A percentile compares a stretch with the other conserved stretches of the same genome.
Evolutionary conservation across 2,888 invertebrate species (phyloP).

Genomic region (Napeogenes inachia): DNA sequence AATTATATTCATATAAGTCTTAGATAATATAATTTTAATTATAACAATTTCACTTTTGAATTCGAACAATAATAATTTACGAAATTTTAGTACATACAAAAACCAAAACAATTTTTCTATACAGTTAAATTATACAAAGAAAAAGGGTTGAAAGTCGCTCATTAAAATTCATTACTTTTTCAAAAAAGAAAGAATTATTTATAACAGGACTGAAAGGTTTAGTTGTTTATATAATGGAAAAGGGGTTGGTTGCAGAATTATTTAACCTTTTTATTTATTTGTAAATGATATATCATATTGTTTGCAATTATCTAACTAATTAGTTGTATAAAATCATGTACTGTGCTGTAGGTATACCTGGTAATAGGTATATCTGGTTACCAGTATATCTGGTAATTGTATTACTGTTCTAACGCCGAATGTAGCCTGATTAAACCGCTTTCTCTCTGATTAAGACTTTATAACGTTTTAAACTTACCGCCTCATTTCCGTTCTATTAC

Average conservation of each 20-base stretch:
- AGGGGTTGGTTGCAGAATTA: background rate
- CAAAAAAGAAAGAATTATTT: slow-evolving; percentile 19
- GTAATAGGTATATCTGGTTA: slow-evolving; percentile 33
- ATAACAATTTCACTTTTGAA: no score
- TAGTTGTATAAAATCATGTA: background rate
- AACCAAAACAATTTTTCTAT: background rate
- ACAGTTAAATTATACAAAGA: slow-evolving; percentile 11
- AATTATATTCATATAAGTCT: no score
- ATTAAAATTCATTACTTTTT: slow-evolving; percentile 20
- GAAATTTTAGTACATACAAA: no score
- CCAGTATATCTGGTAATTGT: slow-evolving; percentile 38
- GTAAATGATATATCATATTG: no score
- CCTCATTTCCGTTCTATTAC: slow-evolving; percentile 20
- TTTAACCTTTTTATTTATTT: slow-evolving; percentile 43
- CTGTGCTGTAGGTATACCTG: background rate
- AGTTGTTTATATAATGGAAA: background rate
- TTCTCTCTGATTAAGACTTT: slow-evolving; percentile 43
- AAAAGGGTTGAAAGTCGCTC: slow-evolving; percentile 10
- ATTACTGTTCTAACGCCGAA: slow-evolving; percentile 24
- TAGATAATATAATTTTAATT: no score
- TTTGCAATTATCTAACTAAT: no score
- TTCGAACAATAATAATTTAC: no score
- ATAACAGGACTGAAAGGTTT: slow-evolving; percentile 13
- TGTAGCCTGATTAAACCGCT: slow-evolving; percentile 48
- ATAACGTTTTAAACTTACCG: slow-evolving; percentile 41